phyloP scores from a whole-genome alignment of 37 sponge, comb jelly and placozoan species.

The Oscarella lobularis region DNA sequence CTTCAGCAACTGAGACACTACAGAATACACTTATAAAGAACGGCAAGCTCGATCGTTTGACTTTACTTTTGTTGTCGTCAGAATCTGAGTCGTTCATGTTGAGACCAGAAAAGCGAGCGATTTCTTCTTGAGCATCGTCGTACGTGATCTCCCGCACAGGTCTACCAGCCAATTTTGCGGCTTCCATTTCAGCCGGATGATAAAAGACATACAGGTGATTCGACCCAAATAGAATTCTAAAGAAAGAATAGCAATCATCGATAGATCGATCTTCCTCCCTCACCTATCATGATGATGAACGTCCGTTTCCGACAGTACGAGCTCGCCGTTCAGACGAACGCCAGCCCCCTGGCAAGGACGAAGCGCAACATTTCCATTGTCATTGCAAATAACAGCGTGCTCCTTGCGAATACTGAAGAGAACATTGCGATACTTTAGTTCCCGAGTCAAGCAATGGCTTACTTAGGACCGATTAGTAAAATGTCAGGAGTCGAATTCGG shows the following conservation, averaged over 20 bases:
- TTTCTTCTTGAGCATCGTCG: conserved; percentile 50
- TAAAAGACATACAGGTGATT: conserved; percentile 61
- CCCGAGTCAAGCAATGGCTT: not conserved
- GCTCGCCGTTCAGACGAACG: conserved; percentile 37
- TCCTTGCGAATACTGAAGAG: conserved; percentile 21
- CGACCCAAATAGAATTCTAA: conserved; percentile 39
- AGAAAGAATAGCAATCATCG: not conserved
- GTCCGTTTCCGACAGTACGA: conserved; percentile 4
- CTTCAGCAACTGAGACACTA: conserved; percentile 44
- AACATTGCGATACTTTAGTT: no score
- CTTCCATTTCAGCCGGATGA: conserved; percentile 47
- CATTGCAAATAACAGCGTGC: conserved; percentile 14
- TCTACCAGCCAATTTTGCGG: conserved; percentile 13
- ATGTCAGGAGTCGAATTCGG: conserved; percentile 32
- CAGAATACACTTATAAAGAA: no score
- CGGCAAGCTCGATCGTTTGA: no score
- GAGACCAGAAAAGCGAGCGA: conserved; percentile 48
- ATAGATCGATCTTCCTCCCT: no score
- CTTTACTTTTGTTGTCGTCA: conserved; percentile 30
- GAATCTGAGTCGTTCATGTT: conserved; percentile 24
- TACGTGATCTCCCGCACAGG: conserved; percentile 32
- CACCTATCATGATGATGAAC: conserved; percentile 65
- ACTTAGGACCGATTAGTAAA: conserved; percentile 36
- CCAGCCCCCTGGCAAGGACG: conserved; percentile 18
- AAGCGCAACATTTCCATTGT: conserved; percentile 10